Evolutionary conservation across 2,888 invertebrate genomes (phyloP), one percentile per base, ranked within the genome.

Genomic region (Crocallis elinguaria): DNA sequence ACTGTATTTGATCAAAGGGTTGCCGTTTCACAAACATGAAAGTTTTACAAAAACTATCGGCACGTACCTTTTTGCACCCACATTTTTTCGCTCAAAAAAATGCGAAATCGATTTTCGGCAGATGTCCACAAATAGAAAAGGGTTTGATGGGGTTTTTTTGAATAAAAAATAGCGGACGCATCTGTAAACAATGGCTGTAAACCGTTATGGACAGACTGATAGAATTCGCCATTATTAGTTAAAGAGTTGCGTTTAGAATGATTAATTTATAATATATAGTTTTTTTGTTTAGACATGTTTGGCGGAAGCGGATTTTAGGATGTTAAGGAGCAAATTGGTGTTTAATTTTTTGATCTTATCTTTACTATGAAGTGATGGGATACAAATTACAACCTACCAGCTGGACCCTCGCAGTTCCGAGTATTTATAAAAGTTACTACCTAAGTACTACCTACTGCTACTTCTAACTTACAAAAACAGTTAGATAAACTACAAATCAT

Each of bases 71-170:
- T 88, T 87, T 88, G 88, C 88, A 80, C 79, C 86, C 78, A 84
- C 66, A 69, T 71, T 84, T 86, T 89, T 88, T 87, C 78, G 62
- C 48, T 52, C 53, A 71, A 86, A 88, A 88, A 88, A 90, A 88
- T 84, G 87, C 85, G 79, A 88, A 89, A 88, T 87, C 83, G 86
- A 88, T 88, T 89, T 64, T 88, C 83, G 86, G 88, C 91, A 91
- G 91, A 90, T 91, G 91, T 86, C 88, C 82, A 76, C 81, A 82
- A 81, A 84, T 84, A 86, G 83, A 89, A 88, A n/a, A 87, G 87
- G 89, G 88, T 90, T 89, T 86, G 83, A 86, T 86, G 71, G 71
- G 69, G 64, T 74, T 77, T 80, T 82, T 74, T 69, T 38, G 21
- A 60, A 63, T 73, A 82, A 86, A 86, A 87, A 88, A 82, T 76